phyloP scores from a whole-genome alignment of 2,888 invertebrate genomes.

The Acrobasis suavella region DNA sequence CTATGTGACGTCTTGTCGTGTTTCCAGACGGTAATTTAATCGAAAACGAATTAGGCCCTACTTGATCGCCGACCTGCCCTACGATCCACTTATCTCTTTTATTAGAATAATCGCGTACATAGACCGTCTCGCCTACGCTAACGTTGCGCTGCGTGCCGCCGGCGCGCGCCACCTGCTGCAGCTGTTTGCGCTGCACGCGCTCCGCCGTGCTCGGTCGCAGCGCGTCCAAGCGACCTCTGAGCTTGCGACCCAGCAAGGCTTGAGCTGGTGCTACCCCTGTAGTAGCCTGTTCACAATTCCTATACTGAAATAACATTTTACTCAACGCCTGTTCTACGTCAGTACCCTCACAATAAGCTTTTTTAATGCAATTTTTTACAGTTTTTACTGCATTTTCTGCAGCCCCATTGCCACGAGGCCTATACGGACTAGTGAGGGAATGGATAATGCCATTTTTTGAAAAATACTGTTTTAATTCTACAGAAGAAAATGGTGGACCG shows the following conservation, averaged over 20 bases:
- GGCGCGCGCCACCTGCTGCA: background rate
- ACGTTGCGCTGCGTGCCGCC: background rate
- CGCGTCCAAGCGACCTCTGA: constrained; percentile 34
- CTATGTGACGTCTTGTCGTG: background rate
- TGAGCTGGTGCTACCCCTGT: constrained; percentile 32
- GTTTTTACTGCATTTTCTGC: constrained; percentile 32
- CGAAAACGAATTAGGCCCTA: background rate
- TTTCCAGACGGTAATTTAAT: background rate
- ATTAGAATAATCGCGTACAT: background rate
- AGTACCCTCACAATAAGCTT: constrained; percentile 18
- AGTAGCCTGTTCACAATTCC: constrained; percentile 30
- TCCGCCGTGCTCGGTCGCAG: constrained; percentile 26
- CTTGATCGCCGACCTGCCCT: background rate
- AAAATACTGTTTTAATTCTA: constrained; percentile 31
- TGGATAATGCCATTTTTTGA: constrained; percentile 29
- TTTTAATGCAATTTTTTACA: constrained; percentile 30
- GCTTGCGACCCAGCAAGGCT: constrained; percentile 30
- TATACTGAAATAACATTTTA: constrained; percentile 30
- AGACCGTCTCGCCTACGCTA: background rate
- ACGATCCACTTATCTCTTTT: background rate
- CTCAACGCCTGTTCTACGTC: constrained; percentile 21
- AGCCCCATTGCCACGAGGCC: constrained; percentile 33
- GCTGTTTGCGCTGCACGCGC: constrained; percentile 4
- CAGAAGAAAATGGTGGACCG: constrained; percentile 37
- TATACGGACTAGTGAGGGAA: constrained; percentile 27